A percentile compares a stretch with the other conserved stretches of the same genome.
phyloP scores from a whole-genome alignment of 2,113 vertebrate genomes.

The Nipponia nippon region DNA sequence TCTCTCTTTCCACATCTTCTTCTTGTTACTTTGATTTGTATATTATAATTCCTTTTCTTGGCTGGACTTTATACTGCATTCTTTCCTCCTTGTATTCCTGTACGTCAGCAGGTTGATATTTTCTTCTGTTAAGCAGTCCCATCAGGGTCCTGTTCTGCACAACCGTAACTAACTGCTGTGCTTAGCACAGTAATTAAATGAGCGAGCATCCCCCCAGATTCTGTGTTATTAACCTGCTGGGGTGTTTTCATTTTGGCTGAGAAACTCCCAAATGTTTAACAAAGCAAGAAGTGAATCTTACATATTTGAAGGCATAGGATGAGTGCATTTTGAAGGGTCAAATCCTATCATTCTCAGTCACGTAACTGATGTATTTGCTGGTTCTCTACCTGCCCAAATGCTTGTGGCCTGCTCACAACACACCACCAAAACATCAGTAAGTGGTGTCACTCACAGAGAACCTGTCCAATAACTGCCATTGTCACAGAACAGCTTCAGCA shows the following conservation, averaged over 20 bases:
- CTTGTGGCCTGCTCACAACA: not conserved
- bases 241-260: not conserved
- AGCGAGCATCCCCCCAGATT: not conserved
- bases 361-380: not conserved
- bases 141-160: not conserved
- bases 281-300: not conserved
- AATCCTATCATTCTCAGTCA: not conserved
- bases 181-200: not conserved
- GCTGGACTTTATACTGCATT: not conserved
- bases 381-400: not conserved
- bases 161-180: not conserved
- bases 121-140: not conserved
- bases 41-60: not conserved
- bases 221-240: not conserved
- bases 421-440: not conserved
- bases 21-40: not conserved
- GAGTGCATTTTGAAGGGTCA: not conserved
- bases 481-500: not conserved
- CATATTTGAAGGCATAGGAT: rapidly evolving
- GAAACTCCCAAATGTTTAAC: not conserved
- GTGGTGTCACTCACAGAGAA: not conserved
- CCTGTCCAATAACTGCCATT: not conserved
- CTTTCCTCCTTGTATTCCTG: not conserved
- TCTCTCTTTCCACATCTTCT: not conserved
- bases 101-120: not conserved